Base-by-base conservation (phyloP, 1,140 invertebrate genomes). In the Polypedilum pembai region DNA sequence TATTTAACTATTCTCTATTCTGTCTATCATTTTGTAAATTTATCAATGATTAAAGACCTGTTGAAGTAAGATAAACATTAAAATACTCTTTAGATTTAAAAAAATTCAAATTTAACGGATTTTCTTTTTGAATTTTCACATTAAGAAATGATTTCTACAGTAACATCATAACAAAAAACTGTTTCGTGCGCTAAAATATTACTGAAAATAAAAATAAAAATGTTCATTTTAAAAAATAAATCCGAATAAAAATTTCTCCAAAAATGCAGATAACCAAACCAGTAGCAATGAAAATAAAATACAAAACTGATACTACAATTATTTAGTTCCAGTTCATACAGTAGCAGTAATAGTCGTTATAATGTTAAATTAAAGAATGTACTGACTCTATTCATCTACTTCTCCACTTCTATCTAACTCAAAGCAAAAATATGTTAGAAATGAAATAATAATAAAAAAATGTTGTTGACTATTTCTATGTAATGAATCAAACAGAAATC, bases 381-480 rank as follows among this genome's bases (percentile, higher is more conserved):
- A 56, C 3, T n/a, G n/a, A 33, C 1, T 5, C 24, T 33, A 33
- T 33, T 33, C 24, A 33, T 33, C 24, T 5, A 33, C 24, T 33
- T 33, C n/a, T 33, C 24, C 24, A 33, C 24, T 33, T 33, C 24
- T 33, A 33, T 33, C 24, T 33, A 33, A 3, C 24, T 33, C 24
- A 33, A 33, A 33, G 5, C 5, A 33, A 33, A 33, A 33, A 33
- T n/a, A n/a, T 33, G 24, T 33, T 33, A 33, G 24, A 33, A 33
- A 33, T 33, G 24, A 33, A 33, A 33, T 33, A 56, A 56, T 56
- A 12, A 33, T n/a, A 12, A n/a, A 56, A 56, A 56, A 56, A 56
- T 56, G 45, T 56, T 56, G 45, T 56, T 56, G 45, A 56, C 45
- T 56, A 56, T 56, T 56, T 56, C 45, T 56, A 56, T 56, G n/a